Evolutionary conservation across 2,113 vertebrate species (phyloP).

Genomic region (Elephas maximus): DNA sequence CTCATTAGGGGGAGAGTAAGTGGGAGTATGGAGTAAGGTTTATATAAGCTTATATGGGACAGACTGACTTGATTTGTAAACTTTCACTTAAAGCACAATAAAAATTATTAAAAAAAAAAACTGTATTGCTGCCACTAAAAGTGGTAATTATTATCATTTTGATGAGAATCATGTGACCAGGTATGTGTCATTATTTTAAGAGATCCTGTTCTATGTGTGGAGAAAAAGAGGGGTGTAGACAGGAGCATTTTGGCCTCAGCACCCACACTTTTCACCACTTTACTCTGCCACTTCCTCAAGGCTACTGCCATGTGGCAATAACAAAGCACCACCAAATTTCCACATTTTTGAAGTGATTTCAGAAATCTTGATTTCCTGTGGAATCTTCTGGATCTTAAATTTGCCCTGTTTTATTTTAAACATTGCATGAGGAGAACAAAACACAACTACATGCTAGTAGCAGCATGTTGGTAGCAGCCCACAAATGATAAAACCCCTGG

Average conservation of each 20-base stretch:
- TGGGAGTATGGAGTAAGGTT: too few species aligned
- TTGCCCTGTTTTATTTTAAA: not conserved
- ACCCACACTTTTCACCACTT: not conserved
- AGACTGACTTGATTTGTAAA: too few species aligned
- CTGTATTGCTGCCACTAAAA: not conserved
- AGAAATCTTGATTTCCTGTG: not conserved
- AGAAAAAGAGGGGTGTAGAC: not conserved
- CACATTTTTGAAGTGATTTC: not conserved
- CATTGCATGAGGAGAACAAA: not conserved
- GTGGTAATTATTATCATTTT: not conserved
- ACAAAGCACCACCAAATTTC: not conserved
- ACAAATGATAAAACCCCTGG: not conserved
- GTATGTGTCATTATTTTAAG: not conserved
- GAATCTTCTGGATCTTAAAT: constrained; percentile 42
- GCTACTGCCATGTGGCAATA: not conserved
- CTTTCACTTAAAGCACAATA: too few species aligned
- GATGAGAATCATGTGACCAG: not conserved
- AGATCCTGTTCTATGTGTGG: not conserved
- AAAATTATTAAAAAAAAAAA: too few species aligned
- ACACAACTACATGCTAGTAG: not conserved
- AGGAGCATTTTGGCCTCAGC: not conserved
- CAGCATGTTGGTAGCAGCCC: not conserved
- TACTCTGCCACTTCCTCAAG: not conserved
- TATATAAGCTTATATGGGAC: too few species aligned
- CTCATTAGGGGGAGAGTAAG: too few species aligned